Evolutionary conservation across 2,113 vertebrate species (phyloP).

Genomic region (Nycticryphes semicollaris): DNA sequence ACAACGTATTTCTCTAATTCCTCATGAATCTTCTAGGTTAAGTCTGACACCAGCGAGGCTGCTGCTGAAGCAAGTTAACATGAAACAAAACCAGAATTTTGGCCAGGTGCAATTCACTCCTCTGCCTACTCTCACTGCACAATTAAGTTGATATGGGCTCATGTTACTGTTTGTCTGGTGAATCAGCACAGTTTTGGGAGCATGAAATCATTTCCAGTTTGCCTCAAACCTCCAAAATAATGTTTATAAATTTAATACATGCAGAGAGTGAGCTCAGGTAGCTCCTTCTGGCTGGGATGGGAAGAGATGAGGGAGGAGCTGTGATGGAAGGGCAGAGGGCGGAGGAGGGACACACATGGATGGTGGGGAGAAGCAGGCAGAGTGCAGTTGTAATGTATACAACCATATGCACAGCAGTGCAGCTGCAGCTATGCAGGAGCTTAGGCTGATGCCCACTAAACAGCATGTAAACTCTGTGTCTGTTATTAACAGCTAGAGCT

Average conservation of each 20-base stretch:
- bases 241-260: not conserved
- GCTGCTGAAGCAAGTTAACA: not conserved
- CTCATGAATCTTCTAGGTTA: not conserved
- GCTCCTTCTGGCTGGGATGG: not conserved
- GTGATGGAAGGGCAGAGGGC: not conserved
- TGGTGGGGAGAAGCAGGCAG: not conserved
- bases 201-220: not conserved
- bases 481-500: not conserved
- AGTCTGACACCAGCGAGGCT: not conserved
- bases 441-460: not conserved
- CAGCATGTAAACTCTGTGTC: not conserved
- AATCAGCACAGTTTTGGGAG: not conserved
- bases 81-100: not conserved
- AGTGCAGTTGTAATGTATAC: not conserved
- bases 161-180: not conserved
- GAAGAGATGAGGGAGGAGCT: not conserved
- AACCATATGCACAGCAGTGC: not conserved
- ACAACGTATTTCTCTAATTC: not conserved
- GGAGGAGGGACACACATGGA: not conserved
- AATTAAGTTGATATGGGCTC: not conserved
- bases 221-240: not conserved
- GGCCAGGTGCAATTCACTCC: not conserved
- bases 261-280: not conserved
- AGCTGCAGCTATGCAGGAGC: not conserved
- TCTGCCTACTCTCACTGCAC: not conserved